These are phyloP conservation scores for Neopipo cinnamomea DNA, from an alignment of 2,113 vertebrate species.

Conservation along the genomic window DNA sequence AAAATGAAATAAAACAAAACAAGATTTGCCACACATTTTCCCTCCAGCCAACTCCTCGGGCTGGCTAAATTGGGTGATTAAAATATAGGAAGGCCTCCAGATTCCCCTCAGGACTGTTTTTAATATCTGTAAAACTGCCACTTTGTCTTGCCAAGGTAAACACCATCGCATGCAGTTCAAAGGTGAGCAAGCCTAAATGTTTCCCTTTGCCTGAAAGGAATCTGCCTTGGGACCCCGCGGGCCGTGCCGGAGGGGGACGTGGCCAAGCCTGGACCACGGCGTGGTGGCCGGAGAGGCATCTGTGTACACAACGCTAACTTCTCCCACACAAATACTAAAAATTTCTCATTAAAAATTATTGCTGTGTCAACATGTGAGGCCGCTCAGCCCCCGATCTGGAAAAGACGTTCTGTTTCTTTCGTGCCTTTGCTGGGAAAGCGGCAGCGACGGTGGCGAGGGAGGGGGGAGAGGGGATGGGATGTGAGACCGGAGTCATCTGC, in stretches of 20 bases:
- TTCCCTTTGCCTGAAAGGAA: conserved; percentile 91
- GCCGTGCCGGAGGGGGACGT: conserved; percentile 78
- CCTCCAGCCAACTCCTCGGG: conserved; percentile 27
- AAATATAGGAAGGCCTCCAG: conserved; percentile 75
- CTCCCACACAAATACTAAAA: conserved; percentile 85
- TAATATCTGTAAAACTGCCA: conserved; percentile 99
- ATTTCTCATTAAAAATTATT: conserved; percentile 87
- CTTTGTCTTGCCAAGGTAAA: conserved; percentile 97
- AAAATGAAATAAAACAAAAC: background rate
- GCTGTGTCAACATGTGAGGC: conserved; percentile 83
- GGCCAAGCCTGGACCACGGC: conserved; percentile 60
- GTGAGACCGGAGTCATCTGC: conserved; percentile 61
- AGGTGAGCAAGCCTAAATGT: conserved; percentile 94
- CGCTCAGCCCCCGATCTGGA: conserved; percentile 75
- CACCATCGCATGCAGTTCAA: conserved; percentile 94
- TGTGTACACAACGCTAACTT: conserved; percentile 84
- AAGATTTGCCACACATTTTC: conserved; percentile 19
- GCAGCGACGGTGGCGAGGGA: background rate
- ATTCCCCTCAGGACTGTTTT: conserved; percentile 90
- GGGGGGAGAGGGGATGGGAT: conserved; percentile 37
- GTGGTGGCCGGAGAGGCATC: conserved; percentile 79
- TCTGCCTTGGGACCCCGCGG: conserved; percentile 79
- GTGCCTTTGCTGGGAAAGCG: conserved; percentile 57
- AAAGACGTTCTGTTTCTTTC: conserved; percentile 68
- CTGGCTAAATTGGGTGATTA: conserved; percentile 73